A percentile compares a stretch with the other conserved stretches of the same genome.
phyloP scores from a whole-genome alignment of 1,140 invertebrate species.

The Penaeus chinensis region DNA sequence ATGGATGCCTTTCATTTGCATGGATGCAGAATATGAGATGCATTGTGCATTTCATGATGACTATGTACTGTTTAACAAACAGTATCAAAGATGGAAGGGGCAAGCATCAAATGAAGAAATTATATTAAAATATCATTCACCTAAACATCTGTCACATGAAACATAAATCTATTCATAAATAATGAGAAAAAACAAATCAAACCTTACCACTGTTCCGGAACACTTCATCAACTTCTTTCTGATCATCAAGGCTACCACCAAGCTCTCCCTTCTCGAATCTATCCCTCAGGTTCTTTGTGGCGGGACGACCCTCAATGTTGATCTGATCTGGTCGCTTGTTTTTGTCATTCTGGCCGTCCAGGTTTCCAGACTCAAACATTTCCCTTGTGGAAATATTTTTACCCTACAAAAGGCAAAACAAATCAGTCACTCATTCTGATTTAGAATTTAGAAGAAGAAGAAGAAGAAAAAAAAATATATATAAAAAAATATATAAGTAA shows the following conservation, averaged over 20 bases:
- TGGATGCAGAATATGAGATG: too few relatives aligned
- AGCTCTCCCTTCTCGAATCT: slow-evolving; percentile 55
- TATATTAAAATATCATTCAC: neutral
- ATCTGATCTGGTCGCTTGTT: slow-evolving; percentile 47
- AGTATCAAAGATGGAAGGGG: too few relatives aligned
- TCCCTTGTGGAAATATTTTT: slow-evolving; percentile 92
- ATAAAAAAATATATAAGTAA: too few relatives aligned
- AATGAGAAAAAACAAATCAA: neutral
- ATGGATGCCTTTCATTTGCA: too few relatives aligned
- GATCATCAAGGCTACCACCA: neutral
- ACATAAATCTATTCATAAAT: neutral
- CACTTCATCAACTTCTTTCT: slow-evolving; percentile 75
- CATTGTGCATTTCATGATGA: too few relatives aligned
- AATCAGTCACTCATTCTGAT: too few relatives aligned
- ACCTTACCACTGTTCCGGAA: slow-evolving; percentile 81
- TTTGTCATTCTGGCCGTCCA: slow-evolving; percentile 68
- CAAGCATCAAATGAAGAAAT: too few relatives aligned
- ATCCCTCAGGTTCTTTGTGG: slow-evolving; percentile 61
- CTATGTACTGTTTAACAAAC: too few relatives aligned
- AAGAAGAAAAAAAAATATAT: too few relatives aligned
- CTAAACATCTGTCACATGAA: neutral
- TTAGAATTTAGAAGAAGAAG: too few relatives aligned
- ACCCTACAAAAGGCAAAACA: slow-evolving; percentile 72
- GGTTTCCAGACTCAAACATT: slow-evolving; percentile 85
- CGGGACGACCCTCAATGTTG: slow-evolving; percentile 53